These are phyloP conservation scores for Cirrhinus molitorella DNA, from an alignment of 2,797 vertebrate genomes.

Conservation along the genomic window DNA sequence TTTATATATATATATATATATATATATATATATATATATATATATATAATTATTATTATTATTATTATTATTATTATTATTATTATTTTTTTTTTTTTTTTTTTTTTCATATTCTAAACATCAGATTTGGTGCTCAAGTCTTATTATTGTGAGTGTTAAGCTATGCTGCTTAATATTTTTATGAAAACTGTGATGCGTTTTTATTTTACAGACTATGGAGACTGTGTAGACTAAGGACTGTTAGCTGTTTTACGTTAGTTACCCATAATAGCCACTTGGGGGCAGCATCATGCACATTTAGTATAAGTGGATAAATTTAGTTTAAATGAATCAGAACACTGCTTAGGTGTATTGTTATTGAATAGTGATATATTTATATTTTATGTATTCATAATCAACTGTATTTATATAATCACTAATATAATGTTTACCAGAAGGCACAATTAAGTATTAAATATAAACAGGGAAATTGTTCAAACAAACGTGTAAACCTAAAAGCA, in stretches of 20 bases:
- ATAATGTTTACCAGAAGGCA: slow-evolving; percentile 3
- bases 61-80: too few species aligned
- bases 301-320: neutral
- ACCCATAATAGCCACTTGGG: slow-evolving; percentile 12
- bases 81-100: too few species aligned
- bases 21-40: too few species aligned
- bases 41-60: too few species aligned
- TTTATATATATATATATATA: too few species aligned
- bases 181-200: neutral
- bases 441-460: neutral
- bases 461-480: neutral
- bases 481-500: neutral
- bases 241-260: neutral
- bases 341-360: neutral
- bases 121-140: neutral
- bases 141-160: neutral
- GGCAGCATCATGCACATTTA: slow-evolving; percentile 24
- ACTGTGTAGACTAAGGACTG: too few species aligned
- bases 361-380: slow-evolving; percentile 8
- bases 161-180: neutral
- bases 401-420: neutral
- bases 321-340: neutral
- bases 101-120: too few species aligned
- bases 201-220: neutral
- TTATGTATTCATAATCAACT: slow-evolving; percentile 16